These are phyloP conservation scores for Neofelis nebulosa DNA, from an alignment of 2,113 vertebrate genomes.

Conservation along the genomic window DNA sequence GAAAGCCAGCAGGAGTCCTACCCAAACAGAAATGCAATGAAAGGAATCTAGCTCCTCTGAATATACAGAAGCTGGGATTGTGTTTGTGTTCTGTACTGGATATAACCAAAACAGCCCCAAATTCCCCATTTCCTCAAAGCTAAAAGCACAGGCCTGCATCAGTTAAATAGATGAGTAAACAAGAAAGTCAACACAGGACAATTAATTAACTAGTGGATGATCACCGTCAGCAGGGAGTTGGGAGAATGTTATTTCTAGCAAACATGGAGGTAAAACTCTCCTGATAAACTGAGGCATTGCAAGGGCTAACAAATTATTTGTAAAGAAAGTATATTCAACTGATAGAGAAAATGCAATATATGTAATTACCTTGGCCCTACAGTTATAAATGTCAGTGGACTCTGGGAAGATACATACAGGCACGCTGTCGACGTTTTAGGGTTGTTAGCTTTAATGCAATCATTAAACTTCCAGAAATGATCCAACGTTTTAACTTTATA, in stretches of 20 bases:
- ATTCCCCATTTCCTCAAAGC: constrained; percentile 2
- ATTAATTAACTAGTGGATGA: neutral
- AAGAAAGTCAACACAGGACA: neutral
- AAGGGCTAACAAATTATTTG: neutral
- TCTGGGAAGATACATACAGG: neutral
- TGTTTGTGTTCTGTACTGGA: neutral
- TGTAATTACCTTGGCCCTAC: neutral
- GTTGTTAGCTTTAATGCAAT: neutral
- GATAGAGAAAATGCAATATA: constrained; percentile 6
- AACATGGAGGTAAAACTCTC: neutral
- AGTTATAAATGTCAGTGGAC: neutral
- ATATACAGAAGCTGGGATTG: neutral
- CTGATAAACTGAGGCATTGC: neutral
- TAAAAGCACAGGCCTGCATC: neutral
- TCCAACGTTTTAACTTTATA: neutral
- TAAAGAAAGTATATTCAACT: neutral
- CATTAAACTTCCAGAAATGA: neutral
- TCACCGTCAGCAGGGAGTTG: neutral
- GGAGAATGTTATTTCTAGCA: neutral
- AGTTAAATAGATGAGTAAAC: neutral
- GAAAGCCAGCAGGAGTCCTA: neutral
- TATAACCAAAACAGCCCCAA: neutral
- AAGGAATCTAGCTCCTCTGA: neutral
- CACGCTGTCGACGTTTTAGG: neutral
- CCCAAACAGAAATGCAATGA: constrained; percentile 5